Evolutionary conservation across 2,797 vertebrate genomes (phyloP).

Genomic region (Gadopsis bispinosus): DNA sequence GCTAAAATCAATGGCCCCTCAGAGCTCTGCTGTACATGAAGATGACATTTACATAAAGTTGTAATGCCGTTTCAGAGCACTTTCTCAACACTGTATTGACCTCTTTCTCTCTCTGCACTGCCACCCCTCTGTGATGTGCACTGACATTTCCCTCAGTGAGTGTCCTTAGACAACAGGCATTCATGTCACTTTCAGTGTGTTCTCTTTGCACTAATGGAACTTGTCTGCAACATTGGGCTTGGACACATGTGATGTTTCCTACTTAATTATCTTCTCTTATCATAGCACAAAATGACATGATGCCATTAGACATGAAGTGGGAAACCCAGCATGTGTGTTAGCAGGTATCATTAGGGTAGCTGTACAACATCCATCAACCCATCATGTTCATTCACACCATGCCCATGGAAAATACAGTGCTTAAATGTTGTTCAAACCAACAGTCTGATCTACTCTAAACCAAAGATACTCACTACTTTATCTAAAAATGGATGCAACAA

Average conservation of each 20-base stretch:
- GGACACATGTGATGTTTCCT: not conserved
- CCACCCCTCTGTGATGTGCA: conserved; percentile 19
- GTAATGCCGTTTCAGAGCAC: conserved; percentile 28
- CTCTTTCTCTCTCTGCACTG: conserved; percentile 11
- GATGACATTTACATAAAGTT: conserved; percentile 64
- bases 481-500: not conserved
- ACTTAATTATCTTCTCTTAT: conserved; percentile 14
- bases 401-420: not conserved
- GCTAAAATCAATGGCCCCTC: conserved; percentile 24
- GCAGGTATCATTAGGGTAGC: not conserved
- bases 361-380: not conserved
- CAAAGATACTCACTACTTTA: not conserved
- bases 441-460: not conserved
- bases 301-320: not conserved
- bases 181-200: conserved; percentile 23
- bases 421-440: not conserved
- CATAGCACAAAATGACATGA: not conserved
- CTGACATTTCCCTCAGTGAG: conserved; percentile 47
- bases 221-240: conserved; percentile 6
- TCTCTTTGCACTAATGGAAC: conserved; percentile 21
- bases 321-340: not conserved
- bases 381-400: not conserved
- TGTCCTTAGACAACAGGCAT: conserved; percentile 29
- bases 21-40: conserved; percentile 25
- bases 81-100: conserved; percentile 7